A percentile compares a stretch with the other conserved stretches of the same genome.
phyloP scores from a whole-genome alignment of 2,113 vertebrate genomes.

The Trochalopteron elliotii region DNA sequence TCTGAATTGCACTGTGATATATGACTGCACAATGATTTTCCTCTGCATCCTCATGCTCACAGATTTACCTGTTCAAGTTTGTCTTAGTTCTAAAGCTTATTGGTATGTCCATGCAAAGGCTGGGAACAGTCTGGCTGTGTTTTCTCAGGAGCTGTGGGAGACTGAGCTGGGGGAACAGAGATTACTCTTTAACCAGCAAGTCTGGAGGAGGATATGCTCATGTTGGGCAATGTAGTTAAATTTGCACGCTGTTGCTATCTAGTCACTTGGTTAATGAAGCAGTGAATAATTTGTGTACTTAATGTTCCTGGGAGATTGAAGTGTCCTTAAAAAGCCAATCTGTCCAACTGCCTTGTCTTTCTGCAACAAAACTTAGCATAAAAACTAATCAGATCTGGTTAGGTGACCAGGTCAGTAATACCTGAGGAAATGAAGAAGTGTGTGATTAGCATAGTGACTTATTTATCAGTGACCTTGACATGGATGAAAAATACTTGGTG shows the following conservation, averaged over 20 bases:
- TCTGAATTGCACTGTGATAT: background rate
- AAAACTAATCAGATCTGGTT: background rate
- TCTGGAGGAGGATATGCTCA: conserved; percentile 9
- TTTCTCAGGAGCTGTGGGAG: conserved; percentile 39
- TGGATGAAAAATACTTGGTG: background rate
- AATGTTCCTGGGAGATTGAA: background rate
- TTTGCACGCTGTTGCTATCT: conserved; percentile 26
- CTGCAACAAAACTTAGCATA: background rate
- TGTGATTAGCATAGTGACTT: background rate
- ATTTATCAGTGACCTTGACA: background rate
- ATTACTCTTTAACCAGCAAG: background rate
- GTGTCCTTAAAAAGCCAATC: background rate
- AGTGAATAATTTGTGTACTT: background rate
- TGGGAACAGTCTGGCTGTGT: conserved; percentile 45
- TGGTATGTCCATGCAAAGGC: background rate
- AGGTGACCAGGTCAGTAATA: background rate
- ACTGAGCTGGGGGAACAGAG: background rate
- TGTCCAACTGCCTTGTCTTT: background rate
- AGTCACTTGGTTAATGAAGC: conserved; percentile 43
- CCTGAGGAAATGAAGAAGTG: background rate
- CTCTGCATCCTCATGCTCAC: background rate
- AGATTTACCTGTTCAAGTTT: background rate
- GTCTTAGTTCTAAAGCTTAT: background rate
- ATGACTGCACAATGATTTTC: background rate
- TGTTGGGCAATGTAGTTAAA: background rate